Base-by-base conservation (phyloP, 2,888 invertebrate species). In the Trachelus troglodyta region DNA sequence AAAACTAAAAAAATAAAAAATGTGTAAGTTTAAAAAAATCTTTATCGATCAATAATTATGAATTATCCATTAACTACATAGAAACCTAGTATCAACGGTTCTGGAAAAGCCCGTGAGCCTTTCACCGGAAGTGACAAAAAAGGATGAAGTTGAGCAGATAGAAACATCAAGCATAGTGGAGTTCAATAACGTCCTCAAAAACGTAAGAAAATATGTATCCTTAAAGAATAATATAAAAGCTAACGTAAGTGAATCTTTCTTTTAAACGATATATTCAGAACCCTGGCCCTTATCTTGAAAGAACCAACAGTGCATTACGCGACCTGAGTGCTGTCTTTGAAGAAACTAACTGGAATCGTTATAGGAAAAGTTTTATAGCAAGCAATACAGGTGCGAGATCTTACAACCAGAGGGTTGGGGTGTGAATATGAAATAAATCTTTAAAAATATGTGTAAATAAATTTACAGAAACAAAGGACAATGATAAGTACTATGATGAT, bases 341-440 rank as follows among this genome's bases (percentile, higher is more conserved):
- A 34, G 81, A 88, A 33, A 83, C 81, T n/a, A 85, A 86, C 71
- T 89, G 89, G 89, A 77, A 85, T n/a, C 71, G 83, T 69, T 88
- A 86, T 78, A 85, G 76, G 77, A 81, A 76, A 40, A 85, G 83
- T 69, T 75, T 80, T n/a, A 73, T 78, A 37, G 75, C 74, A 15
- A 73, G 31, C 34, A 75, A 79, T 74, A 68, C 69, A 77, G 80
- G 83, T 80, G 69, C n/a, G 76, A 34, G 23, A 56, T 56, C 9
- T 56, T 56, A 56, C 56, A 23, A 56, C 56, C 56, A 56, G 23
- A 56, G 56, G 56, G 56, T 56, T 23, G 23, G 56, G 56, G 23
- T 56, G 56, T 56, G 23, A 56, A 56, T 56, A 23, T 56, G 23
- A 23, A 56, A 56, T 56, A 56, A 56, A 6, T 56, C 23, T 56